phyloP scores from a whole-genome alignment of 2,113 vertebrate genomes.

The Labeo catla region DNA sequence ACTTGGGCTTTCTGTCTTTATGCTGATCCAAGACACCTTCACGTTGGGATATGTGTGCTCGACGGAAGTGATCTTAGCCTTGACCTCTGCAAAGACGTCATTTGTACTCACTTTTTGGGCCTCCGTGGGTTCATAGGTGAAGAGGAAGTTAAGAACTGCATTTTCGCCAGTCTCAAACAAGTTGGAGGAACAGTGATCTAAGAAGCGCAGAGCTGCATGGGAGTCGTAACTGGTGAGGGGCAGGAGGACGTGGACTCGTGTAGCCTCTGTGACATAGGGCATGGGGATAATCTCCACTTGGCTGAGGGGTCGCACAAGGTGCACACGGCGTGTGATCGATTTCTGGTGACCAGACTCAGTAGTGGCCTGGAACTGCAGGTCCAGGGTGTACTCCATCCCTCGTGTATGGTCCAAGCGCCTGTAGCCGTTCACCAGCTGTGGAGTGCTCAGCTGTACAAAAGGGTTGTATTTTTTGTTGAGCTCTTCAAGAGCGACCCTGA shows the following conservation, averaged over 20 bases:
- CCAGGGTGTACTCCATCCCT: slow-evolving; percentile 95
- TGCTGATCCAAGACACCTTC: slow-evolving; percentile 95
- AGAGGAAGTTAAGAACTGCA: slow-evolving; percentile 87
- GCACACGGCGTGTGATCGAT: slow-evolving; percentile 85
- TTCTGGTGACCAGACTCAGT: slow-evolving; percentile 88
- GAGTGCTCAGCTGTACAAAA: slow-evolving; percentile 82
- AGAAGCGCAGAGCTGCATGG: slow-evolving; percentile 76
- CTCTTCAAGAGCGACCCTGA: slow-evolving; percentile 85
- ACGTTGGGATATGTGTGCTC: slow-evolving; percentile 84
- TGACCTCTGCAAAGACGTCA: slow-evolving; percentile 88
- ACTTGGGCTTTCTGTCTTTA: slow-evolving; percentile 89
- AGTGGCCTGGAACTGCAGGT: slow-evolving; percentile 87
- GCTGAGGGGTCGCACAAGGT: slow-evolving; percentile 90
- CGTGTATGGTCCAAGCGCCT: slow-evolving; percentile 91
- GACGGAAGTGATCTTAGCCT: slow-evolving; percentile 81
- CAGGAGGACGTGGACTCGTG: slow-evolving; percentile 89
- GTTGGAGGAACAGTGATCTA: slow-evolving; percentile 81
- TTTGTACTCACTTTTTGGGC: slow-evolving; percentile 90
- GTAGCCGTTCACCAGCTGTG: slow-evolving; percentile 92
- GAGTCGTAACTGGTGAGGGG: slow-evolving; percentile 82
- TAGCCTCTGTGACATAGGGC: slow-evolving; percentile 95
- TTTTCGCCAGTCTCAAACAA: slow-evolving; percentile 88
- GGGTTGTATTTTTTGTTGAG: slow-evolving; percentile 92
- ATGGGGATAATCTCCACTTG: slow-evolving; percentile 96
- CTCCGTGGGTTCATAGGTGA: slow-evolving; percentile 92